These are phyloP conservation scores for Anguilla pacifica DNA, from an alignment of 2,797 vertebrate genomes.

Conservation along the genomic window DNA sequence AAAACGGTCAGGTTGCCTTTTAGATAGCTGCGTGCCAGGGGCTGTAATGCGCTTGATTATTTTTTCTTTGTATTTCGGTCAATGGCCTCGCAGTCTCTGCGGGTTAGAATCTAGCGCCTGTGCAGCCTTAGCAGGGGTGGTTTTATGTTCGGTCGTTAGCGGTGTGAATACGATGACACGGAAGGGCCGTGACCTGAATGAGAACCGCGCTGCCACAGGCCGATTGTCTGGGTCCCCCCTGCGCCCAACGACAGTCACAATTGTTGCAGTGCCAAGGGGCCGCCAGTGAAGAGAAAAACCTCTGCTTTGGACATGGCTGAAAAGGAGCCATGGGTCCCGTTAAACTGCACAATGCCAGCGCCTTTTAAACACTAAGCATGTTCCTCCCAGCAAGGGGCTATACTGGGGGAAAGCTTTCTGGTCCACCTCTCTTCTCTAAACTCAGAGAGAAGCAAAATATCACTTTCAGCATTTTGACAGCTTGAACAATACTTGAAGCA, in stretches of 20 bases:
- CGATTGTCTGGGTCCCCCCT: background rate
- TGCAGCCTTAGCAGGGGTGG: background rate
- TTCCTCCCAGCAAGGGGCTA: background rate
- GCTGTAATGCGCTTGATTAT: background rate
- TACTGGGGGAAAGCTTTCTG: background rate
- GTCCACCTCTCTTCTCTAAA: background rate
- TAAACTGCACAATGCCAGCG: background rate
- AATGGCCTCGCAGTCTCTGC: background rate
- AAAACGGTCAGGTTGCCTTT: background rate
- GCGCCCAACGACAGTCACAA: background rate
- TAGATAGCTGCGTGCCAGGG: background rate
- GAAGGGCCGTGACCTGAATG: slow-evolving; percentile 49
- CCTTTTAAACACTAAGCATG: background rate
- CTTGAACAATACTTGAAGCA: background rate
- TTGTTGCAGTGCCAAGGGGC: slow-evolving; percentile 40
- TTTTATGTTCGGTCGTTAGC: slow-evolving; percentile 3
- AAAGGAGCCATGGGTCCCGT: slow-evolving; percentile 1
- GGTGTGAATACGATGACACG: slow-evolving; percentile 7
- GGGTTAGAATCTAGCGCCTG: background rate
- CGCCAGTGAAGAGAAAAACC: background rate
- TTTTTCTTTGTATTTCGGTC: slow-evolving; percentile 1
- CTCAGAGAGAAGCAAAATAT: slow-evolving; percentile 1
- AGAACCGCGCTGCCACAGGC: slow-evolving; percentile 32
- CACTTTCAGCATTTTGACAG: background rate
- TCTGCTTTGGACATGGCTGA: background rate